phyloP scores from a whole-genome alignment of 2,113 vertebrate species.

The Bubo bubo region DNA sequence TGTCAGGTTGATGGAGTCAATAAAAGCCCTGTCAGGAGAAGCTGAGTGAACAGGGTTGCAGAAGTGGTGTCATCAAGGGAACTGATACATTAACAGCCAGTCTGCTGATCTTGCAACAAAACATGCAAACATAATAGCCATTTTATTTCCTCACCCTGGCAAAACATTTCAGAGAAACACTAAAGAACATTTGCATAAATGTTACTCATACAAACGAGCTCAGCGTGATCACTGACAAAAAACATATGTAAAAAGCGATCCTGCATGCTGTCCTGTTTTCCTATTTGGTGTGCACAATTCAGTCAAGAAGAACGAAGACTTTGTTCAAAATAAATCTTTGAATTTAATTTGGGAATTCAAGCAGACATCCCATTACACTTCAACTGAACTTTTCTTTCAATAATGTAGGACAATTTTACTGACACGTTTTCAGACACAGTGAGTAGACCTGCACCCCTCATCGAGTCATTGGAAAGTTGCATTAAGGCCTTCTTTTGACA shows the following conservation, averaged over 20 bases:
- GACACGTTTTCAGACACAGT: background rate
- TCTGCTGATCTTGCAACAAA: slow-evolving; percentile 30
- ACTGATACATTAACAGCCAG: slow-evolving; percentile 37
- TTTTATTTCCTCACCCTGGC: background rate
- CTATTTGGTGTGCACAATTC: background rate
- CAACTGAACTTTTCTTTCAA: background rate
- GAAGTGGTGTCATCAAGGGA: slow-evolving; percentile 2
- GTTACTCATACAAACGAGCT: background rate
- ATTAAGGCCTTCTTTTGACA: background rate
- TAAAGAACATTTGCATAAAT: background rate
- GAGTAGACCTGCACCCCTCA: background rate
- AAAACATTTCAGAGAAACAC: slow-evolving; percentile 13
- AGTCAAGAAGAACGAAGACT: background rate
- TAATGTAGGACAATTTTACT: background rate
- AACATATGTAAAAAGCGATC: background rate
- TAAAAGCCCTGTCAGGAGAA: slow-evolving; percentile 47
- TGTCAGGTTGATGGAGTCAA: slow-evolving; percentile 64
- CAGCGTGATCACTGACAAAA: background rate
- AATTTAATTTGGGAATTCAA: background rate
- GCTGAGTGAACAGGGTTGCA: background rate
- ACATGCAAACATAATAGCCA: background rate
- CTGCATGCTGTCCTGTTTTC: background rate
- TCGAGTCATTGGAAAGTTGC: background rate
- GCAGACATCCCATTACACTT: fast-evolving
- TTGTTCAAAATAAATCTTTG: background rate